Evolutionary conservation across 2,113 vertebrate species (phyloP), one percentile per base, ranked within the genome.

Genomic region (Forbesichthys papilliferus): DNA sequence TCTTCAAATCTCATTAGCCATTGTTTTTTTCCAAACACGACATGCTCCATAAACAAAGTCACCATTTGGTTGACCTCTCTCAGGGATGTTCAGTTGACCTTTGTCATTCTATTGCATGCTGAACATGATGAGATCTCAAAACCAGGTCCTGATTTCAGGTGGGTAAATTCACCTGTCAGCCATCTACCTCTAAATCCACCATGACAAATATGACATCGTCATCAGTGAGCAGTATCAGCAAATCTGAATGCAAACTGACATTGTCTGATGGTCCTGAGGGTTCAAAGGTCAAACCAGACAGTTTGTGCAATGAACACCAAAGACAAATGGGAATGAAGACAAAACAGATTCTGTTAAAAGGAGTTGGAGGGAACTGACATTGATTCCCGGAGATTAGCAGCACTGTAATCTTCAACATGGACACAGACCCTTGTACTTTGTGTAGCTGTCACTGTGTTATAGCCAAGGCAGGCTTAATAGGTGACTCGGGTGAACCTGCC

Each of bases 261-360:
- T 64, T 63, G 76, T 60, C 74, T 58, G 67, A 42, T 0, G 20
- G 20, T 51, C 36, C 1, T 20, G 62, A 20, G 0, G 16, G 9
- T 60, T 68, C 71, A 36, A 62, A 83, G 75, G 79, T 73, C n/a
- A 66, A 63, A 36, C 11, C n/a, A 18, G 36, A 72, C 53, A 10
- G 65, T 63, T 73, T 58, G 20, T 20, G 56, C 9, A 42, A 46
- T 47, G 53, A 59, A 74, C 56, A 70, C 68, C 55, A 11, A 4
- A 1, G 66, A 73, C 68, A 60, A 62, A 64, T 16, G 51, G 66
- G 66, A 69, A 68, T 69, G 46, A 60, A 62, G 51, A 74, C 78
- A 69, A 61, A 64, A 79, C 64, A 61, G 73, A 73, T 56, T 34
- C 66, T 84, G 84, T 86, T 84, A 87, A 6, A 78, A 75, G 66